These are phyloP conservation scores for Polietes domitor DNA, from an alignment of 2,888 invertebrate genomes.

Conservation along the genomic window DNA sequence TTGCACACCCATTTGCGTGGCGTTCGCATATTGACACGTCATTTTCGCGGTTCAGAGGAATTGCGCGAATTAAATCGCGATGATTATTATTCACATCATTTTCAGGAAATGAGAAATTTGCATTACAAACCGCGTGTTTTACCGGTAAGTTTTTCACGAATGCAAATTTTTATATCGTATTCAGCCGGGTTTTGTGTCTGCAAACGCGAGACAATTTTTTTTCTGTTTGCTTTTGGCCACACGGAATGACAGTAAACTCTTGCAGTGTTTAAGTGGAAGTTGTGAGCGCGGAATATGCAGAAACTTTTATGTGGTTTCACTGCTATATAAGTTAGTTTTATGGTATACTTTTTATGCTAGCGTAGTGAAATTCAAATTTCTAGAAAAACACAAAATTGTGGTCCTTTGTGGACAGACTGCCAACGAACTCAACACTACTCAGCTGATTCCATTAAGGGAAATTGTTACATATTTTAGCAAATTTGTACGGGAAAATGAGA, in stretches of 20 bases:
- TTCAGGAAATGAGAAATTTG: constrained; percentile 96
- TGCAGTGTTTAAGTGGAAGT: neutral
- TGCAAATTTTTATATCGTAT: neutral
- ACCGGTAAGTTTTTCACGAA: constrained; percentile 85
- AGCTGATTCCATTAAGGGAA: too few species aligned
- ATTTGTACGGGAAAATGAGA: too few species aligned
- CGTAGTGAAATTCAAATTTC: neutral
- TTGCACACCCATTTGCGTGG: constrained; percentile 98
- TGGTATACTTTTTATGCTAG: too few species aligned
- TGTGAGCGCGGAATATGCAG: neutral
- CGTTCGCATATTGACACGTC: constrained; percentile 90
- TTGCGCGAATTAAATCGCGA: constrained; percentile 93
- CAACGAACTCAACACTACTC: too few species aligned
- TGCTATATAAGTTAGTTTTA: neutral
- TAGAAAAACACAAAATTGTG: neutral
- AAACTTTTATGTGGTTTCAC: neutral
- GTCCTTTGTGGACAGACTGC: neutral
- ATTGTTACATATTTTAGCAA: too few species aligned
- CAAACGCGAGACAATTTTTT: neutral
- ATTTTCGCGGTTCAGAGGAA: constrained; percentile 91
- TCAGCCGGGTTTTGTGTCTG: neutral
- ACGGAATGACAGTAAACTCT: neutral
- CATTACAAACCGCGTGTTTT: constrained; percentile 89
- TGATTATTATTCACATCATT: constrained; percentile 97
- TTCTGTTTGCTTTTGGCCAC: neutral